Evolutionary conservation across 2,888 invertebrate species (phyloP).

Genomic region (Trissolcus japonicus): DNA sequence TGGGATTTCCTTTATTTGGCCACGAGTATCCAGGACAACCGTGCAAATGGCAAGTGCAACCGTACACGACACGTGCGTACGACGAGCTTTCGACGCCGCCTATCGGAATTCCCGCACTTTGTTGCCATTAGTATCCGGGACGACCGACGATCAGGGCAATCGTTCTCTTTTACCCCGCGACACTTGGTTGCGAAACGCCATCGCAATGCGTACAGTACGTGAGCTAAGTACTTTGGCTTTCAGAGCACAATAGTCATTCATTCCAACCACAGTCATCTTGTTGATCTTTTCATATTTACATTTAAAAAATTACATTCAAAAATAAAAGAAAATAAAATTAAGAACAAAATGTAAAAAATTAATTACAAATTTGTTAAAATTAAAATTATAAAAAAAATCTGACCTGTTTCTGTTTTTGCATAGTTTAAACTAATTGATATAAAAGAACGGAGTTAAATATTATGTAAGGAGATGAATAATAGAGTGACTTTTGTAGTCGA

Average conservation of each 20-base stretch:
- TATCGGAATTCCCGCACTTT: constrained; percentile 35
- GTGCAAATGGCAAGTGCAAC: constrained; percentile 43
- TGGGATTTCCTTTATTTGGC: constrained; percentile 46
- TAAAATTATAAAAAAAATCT: background rate
- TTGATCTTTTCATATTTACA: background rate
- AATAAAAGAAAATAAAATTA: background rate
- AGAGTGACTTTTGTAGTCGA: background rate
- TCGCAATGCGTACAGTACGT: constrained; percentile 13
- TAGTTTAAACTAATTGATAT: no score
- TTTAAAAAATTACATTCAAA: background rate
- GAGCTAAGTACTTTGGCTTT: constrained; percentile 22
- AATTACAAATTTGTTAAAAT: no score
- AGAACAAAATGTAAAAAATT: no score
- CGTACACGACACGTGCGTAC: constrained; percentile 24
- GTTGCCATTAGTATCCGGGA: constrained; percentile 44
- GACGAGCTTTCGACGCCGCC: constrained; percentile 33
- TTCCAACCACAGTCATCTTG: no score
- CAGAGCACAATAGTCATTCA: background rate
- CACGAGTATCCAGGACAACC: constrained; percentile 52
- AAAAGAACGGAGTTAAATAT: no score
- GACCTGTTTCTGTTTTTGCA: no score
- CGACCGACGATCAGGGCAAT: constrained; percentile 23
- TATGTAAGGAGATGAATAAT: no score
- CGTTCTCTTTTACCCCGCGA: constrained; percentile 24
- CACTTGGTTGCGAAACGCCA: constrained; percentile 18